Percentiles rank a stretch among this genome's conserved stretches.
Conservation (phyloP, 2,797 vertebrate species). For the Myotis myotis region DNA sequence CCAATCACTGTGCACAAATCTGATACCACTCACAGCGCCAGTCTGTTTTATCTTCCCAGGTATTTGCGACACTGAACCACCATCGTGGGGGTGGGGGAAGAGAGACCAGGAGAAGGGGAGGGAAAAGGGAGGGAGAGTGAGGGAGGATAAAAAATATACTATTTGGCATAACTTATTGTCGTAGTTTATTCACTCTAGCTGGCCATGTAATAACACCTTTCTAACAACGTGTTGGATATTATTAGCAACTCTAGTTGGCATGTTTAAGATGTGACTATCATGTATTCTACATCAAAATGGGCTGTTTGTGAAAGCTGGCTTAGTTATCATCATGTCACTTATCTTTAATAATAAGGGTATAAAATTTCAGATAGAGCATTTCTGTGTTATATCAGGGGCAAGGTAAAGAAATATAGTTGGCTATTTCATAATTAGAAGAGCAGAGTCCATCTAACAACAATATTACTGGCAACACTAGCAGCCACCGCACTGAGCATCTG, state of each 20-base stretch:
- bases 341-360: background rate
- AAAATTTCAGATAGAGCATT: background rate
- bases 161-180: background rate
- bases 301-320: background rate
- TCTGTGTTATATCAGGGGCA: background rate
- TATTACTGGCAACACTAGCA: background rate
- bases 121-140: no score
- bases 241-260: background rate
- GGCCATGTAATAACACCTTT: background rate
- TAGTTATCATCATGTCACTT: background rate
- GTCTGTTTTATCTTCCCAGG: conserved; percentile 20
- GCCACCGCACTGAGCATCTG: background rate
- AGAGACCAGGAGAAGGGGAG: background rate
- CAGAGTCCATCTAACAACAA: background rate
- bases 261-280: background rate
- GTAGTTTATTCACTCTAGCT: background rate
- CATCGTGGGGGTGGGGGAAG: no score
- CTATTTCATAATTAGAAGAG: background rate
- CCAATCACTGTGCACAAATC: background rate
- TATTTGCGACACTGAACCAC: background rate
- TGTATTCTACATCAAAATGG: background rate
- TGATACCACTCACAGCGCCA: background rate
- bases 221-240: background rate
- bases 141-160: background rate
- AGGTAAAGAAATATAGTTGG: background rate